These are phyloP conservation scores for Probosciger aterrimus DNA, from an alignment of 2,113 vertebrate genomes.

Conservation along the genomic window DNA sequence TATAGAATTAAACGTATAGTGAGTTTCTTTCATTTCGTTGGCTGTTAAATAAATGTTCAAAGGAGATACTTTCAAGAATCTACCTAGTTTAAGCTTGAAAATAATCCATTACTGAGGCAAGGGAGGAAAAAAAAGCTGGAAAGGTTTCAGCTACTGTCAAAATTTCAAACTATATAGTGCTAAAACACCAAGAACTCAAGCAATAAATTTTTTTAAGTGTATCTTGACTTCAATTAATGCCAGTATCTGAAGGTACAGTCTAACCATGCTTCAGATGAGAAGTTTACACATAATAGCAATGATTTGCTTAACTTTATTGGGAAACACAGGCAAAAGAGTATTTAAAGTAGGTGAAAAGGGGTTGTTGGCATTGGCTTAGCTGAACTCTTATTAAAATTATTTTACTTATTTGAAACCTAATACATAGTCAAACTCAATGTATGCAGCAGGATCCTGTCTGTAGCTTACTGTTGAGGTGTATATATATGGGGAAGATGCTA, in stretches of 20 bases:
- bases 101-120: neutral
- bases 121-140: neutral
- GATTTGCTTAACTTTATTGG: neutral
- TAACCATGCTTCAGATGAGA: neutral
- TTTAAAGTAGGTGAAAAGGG: neutral
- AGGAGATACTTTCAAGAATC: neutral
- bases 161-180: neutral
- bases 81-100: neutral
- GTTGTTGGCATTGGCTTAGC: neutral
- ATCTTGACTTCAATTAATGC: neutral
- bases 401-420: neutral
- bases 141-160: neutral
- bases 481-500: neutral
- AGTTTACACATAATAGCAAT: neutral
- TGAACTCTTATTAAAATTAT: neutral
- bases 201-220: neutral
- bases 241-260: neutral
- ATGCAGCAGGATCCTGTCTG: neutral
- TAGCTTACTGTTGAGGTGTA: neutral
- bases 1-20: neutral
- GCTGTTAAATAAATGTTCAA: neutral
- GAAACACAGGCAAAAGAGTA: neutral
- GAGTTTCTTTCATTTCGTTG: neutral
- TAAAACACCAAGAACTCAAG: neutral
- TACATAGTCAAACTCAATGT: neutral